phyloP scores from a whole-genome alignment of 1,140 invertebrate genomes.

The Achroia grisella region DNA sequence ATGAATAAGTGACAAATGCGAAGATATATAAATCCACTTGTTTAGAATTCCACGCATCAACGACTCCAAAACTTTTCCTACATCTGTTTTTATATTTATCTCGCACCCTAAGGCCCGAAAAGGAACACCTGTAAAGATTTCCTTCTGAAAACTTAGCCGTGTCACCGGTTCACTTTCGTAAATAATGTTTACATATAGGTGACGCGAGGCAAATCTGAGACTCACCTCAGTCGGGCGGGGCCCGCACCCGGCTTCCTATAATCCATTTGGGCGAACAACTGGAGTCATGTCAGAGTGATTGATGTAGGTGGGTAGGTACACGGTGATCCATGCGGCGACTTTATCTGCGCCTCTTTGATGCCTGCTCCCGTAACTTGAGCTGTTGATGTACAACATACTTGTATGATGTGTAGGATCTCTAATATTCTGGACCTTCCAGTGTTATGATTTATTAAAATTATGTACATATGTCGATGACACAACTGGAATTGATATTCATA shows the following conservation, averaged over 20 bases:
- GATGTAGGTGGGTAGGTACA: slow-evolving; percentile 51
- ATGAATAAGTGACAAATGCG: too few species aligned
- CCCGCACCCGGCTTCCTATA: slow-evolving; percentile 46
- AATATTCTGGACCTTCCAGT: too few species aligned
- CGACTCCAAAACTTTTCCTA: slow-evolving; percentile 9
- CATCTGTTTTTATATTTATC: slow-evolving; percentile 17
- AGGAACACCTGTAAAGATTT: slow-evolving; percentile 28
- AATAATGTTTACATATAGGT: slow-evolving; percentile 51
- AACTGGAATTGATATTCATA: too few species aligned
- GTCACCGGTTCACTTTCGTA: slow-evolving; percentile 47
- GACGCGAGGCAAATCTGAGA: slow-evolving; percentile 52
- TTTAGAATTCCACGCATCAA: slow-evolving; percentile 10
- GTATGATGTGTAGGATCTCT: too few species aligned
- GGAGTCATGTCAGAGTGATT: slow-evolving; percentile 63
- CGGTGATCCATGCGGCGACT: slow-evolving; percentile 43
- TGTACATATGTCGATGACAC: slow-evolving; percentile 5
- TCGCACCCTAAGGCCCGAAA: slow-evolving; percentile 7
- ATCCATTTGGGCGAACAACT: slow-evolving; percentile 67
- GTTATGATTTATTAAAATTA: too few species aligned
- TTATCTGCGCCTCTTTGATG: slow-evolving; percentile 43
- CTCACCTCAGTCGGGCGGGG: slow-evolving; percentile 44
- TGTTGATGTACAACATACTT: slow-evolving; percentile 31
- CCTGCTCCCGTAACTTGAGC: slow-evolving; percentile 33
- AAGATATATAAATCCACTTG: neutral
- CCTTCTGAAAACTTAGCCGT: slow-evolving; percentile 33